These are phyloP conservation scores for human (Homo sapiens) DNA, from an alignment of 2,113 vertebrate species.

Conservation along the genomic window DNA sequence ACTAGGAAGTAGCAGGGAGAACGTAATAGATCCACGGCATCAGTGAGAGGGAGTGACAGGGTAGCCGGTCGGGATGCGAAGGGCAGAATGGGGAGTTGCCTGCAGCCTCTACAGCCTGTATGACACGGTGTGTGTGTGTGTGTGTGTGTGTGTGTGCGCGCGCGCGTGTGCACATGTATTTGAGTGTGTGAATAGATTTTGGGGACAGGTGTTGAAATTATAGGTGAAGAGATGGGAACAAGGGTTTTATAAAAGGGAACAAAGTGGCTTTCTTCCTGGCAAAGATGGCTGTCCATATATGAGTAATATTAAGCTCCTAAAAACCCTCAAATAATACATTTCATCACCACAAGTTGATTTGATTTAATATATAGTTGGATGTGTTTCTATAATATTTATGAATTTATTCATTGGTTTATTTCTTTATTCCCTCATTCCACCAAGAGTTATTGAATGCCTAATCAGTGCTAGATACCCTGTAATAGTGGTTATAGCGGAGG, in stretches of 20 bases:
- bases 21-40: not conserved
- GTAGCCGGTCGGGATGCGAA: too few species aligned
- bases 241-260: not conserved
- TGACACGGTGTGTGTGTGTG: not conserved
- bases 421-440: not conserved
- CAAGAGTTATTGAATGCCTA: not conserved
- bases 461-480: not conserved
- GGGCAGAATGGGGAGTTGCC: too few species aligned
- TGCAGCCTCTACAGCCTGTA: not conserved
- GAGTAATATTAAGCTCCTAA: not conserved
- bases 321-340: not conserved
- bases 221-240: not conserved
- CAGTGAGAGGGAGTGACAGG: not conserved
- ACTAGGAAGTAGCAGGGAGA: not conserved
- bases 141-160: not conserved
- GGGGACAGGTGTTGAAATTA: not conserved
- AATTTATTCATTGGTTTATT: not conserved
- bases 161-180: fast-evolving
- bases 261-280: not conserved
- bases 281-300: not conserved
- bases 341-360: not conserved
- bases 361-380: not conserved
- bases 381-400: not conserved
- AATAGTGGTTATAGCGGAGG: too few species aligned
- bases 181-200: not conserved